phyloP scores from a whole-genome alignment of 2,113 vertebrate species.

The Solenodon paradoxus region DNA sequence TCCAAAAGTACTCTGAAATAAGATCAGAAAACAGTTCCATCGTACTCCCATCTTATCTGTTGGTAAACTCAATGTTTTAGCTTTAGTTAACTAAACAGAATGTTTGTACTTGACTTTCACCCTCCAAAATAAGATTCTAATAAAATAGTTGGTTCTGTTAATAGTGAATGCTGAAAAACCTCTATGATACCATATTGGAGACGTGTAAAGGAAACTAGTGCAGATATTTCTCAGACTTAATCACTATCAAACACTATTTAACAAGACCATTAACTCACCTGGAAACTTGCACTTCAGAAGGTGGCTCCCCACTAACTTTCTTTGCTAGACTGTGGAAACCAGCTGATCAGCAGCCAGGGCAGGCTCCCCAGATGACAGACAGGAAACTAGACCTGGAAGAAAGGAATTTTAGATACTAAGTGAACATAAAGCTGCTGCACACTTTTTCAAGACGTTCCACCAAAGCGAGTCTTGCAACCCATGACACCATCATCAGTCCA shows the following conservation, averaged over 20 bases:
- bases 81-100: background rate
- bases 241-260: background rate
- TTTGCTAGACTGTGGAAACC: background rate
- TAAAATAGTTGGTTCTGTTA: background rate
- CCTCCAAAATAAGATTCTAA: background rate
- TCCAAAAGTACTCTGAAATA: background rate
- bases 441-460: background rate
- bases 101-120: background rate
- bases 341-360: too few relatives aligned
- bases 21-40: background rate
- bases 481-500: background rate
- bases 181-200: background rate
- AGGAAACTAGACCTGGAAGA: background rate
- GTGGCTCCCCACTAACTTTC: background rate
- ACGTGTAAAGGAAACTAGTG: background rate
- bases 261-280: too few relatives aligned
- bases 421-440: background rate
- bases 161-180: background rate
- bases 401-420: background rate
- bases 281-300: background rate
- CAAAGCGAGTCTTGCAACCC: background rate
- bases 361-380: too few relatives aligned
- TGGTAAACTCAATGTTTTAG: background rate
- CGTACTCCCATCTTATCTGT: background rate
- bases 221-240: background rate